phyloP scores from a whole-genome alignment of 1,140 invertebrate genomes.

The Apis dorsata region DNA sequence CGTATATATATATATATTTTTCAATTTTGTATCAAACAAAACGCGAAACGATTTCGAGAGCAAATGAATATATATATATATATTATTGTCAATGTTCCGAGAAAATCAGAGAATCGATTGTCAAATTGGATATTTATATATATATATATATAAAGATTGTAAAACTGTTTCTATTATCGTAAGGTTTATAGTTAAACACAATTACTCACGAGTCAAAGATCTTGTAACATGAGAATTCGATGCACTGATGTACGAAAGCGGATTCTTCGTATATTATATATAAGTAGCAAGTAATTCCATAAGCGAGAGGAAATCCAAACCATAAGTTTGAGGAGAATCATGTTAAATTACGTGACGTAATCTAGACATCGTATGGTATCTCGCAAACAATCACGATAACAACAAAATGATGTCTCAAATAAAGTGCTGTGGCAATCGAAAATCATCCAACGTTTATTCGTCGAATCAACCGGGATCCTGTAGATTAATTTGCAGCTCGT shows the following conservation, averaged over 20 bases:
- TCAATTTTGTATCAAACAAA: background rate
- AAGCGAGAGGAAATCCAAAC: constrained; percentile 40
- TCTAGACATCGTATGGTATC: constrained; percentile 37
- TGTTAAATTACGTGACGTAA: constrained; percentile 31
- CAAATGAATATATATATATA: background rate
- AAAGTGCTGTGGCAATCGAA: constrained; percentile 61
- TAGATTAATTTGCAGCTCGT: constrained; percentile 46
- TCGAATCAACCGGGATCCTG: constrained; percentile 46
- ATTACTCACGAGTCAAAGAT: constrained; percentile 37
- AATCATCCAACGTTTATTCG: constrained; percentile 55
- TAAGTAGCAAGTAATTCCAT: constrained; percentile 39
- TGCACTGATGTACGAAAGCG: constrained; percentile 42
- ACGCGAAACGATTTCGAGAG: constrained; percentile 5
- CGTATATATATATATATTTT: background rate
- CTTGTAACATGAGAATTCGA: constrained; percentile 50
- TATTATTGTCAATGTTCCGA: background rate
- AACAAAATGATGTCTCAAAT: constrained; percentile 57
- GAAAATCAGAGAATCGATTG: background rate
- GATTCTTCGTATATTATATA: constrained; percentile 48
- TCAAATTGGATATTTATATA: constrained; percentile 23
- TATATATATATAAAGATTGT: constrained; percentile 33
- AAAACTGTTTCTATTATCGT: constrained; percentile 39
- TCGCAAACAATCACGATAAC: constrained; percentile 43
- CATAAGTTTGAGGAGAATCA: constrained; percentile 29
- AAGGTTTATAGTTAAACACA: constrained; percentile 35